Evolutionary conservation across 1,140 invertebrate genomes (phyloP), one percentile per base, ranked within the genome.

Genomic region (Halesus radiatus): DNA sequence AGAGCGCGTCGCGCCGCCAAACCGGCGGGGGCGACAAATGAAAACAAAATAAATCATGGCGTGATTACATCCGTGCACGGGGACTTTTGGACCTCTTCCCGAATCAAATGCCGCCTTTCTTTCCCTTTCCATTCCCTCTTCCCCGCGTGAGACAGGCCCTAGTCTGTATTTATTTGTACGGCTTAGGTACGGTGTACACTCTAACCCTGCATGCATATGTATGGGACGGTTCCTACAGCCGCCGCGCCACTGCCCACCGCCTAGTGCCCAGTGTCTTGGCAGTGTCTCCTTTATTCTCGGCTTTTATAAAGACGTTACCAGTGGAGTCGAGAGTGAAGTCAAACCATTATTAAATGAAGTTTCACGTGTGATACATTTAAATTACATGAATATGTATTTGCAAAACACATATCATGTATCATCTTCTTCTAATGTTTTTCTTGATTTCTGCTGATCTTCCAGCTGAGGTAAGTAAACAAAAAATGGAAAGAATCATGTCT

Each of bases 41-140:
- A 66, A 66, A 66, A 66, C 62, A 66, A 66, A 66, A 66, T 66
- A 66, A 66, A 66, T 66, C 62, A 66, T 29, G 8, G 62, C 16
- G 26, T 66, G 62, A 66, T 66, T 66, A 66, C 29, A 26, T 66
- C 29, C 23, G 22, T 32, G 62, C 26, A 32, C 62, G 62, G 62
- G 22, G 62, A 66, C 62, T 66, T 37, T 29, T 32, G 26, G 62
- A 26, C 62, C 29, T 66, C 29, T 66, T 29, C 29, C 62, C 23
- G 62, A 29, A 66, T 66, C 62, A 66, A 66, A 66, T 66, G 26
- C 62, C 62, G 62, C 62, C 29, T 29, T 32, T 26, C 29, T n/a
- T 32, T 32, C 26, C 26, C 62, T 15, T 10, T n/a, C 26, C 37
- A 45, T 45, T 3, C 37, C 37, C 10, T 13, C 37, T 13, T 45